Evolutionary conservation across 2,797 vertebrate species (phyloP), one percentile per base, ranked within the genome.

Genomic region (Cirrhinus mrigala): DNA sequence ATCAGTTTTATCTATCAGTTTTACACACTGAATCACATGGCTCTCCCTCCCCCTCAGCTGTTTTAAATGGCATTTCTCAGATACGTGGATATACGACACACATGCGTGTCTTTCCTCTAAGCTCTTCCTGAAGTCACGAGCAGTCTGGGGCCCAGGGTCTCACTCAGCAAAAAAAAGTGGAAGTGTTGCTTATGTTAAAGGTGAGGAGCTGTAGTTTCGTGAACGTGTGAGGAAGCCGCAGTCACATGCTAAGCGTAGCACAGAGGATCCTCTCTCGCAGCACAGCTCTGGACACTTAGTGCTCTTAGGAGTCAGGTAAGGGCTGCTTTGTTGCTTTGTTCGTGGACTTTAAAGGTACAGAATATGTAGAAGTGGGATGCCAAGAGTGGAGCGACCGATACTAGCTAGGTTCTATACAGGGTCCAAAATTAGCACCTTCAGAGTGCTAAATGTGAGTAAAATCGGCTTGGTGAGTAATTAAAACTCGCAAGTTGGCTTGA

Each of bases 131-230:
- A 81, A 86, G 90, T 95, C 93, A 94, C 91, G 86, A 92, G 94
- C 88, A 87, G 91, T 90, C 92, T 80, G 91, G 87, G 4, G 22
- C 64, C 27, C 1, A 5, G 4, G n/a, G 46, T 15, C 33, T 22
- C 85, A 92, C 91, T 96, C 94, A 95, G 94, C 94, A 92, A 29
- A 71, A 87, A 94, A 89, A 89, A 83, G 92, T 92, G 92, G 94
- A 96, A 96, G 83, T 88, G 46, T 81, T 29, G 82, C 12, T 16
- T 54, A 85, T 85, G 75, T 90, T 89, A 80, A 82, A 89, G 52
- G 54, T 83, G 81, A 89, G 48, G 27, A 73, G 69, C 83, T 88
- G 85, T 58, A 91, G 92, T 94, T 95, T 93, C 94, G 90, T 89
- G 87, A 89, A 88, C 81, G 54, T 79, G 71, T 82, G 85, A 58